phyloP scores from a whole-genome alignment of 2,113 vertebrate species.

The Bubo bubo region DNA sequence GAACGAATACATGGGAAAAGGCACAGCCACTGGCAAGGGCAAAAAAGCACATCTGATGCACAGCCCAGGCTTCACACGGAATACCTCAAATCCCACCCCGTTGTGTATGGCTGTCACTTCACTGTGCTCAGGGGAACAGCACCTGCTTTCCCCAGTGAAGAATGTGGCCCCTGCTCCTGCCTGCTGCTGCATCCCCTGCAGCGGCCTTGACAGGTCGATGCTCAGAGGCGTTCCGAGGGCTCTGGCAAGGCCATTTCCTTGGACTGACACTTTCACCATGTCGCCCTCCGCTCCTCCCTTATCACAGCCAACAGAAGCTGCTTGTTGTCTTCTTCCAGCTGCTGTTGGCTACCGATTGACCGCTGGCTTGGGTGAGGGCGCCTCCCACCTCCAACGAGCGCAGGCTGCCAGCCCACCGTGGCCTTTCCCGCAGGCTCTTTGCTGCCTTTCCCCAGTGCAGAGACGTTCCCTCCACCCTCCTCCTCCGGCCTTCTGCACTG shows the following conservation, averaged over 20 bases:
- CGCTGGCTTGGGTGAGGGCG: rapidly evolving
- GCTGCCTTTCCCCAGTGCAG: neutral
- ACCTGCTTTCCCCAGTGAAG: neutral
- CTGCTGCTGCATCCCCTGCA: neutral
- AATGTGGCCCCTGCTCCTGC: neutral
- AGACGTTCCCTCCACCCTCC: neutral
- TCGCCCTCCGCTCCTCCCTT: neutral
- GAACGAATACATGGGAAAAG: neutral
- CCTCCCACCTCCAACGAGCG: rapidly evolving
- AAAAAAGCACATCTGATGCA: neutral
- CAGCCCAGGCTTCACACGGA: neutral
- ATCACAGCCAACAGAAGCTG: neutral
- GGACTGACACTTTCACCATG: rapidly evolving
- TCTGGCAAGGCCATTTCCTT: neutral
- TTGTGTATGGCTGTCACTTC: neutral
- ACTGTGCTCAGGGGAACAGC: neutral
- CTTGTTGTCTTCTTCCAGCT: neutral
- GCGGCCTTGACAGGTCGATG: rapidly evolving
- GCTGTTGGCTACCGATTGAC: neutral
- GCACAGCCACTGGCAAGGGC: neutral
- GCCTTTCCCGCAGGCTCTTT: neutral
- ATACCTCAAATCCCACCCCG: neutral
- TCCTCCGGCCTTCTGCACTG: neutral
- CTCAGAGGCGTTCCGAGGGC: rapidly evolving
- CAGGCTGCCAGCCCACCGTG: neutral